These are phyloP conservation scores for Porphyrio hochstetteri DNA, from an alignment of 2,113 vertebrate genomes.

Conservation along the genomic window DNA sequence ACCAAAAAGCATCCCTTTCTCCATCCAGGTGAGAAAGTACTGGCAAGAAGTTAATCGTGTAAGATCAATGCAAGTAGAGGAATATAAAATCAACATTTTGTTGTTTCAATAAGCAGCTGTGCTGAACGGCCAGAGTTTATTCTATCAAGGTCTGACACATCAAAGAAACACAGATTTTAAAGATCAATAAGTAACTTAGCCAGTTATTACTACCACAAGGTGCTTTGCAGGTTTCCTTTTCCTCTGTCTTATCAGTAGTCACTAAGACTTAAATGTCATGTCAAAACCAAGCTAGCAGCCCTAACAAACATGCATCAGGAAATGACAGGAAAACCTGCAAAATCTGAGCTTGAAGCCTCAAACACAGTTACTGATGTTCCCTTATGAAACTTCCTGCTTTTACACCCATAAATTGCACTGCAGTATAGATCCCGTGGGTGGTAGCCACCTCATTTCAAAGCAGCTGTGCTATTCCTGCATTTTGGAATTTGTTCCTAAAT, in stretches of 20 bases:
- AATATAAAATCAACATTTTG: not conserved
- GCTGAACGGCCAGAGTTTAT: not conserved
- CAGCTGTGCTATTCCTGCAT: not conserved
- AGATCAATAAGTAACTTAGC: not conserved
- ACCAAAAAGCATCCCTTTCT: not conserved
- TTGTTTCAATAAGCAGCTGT: not conserved
- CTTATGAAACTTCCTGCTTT: not conserved
- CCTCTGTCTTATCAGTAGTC: not conserved
- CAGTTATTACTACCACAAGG: not conserved
- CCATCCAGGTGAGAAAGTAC: not conserved
- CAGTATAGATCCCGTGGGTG: not conserved
- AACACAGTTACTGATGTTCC: not conserved
- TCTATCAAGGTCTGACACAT: not conserved
- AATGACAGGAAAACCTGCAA: not conserved
- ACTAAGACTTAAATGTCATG: not conserved
- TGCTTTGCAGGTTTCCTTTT: not conserved
- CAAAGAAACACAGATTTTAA: not conserved
- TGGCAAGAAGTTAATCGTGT: not conserved
- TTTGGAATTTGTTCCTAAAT: not conserved
- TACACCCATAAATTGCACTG: not conserved
- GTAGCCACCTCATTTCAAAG: not conserved
- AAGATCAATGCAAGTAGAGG: not conserved
- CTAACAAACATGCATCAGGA: not conserved
- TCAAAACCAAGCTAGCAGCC: not conserved
- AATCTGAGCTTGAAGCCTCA: not conserved